These are phyloP conservation scores for Parnassius apollo DNA, from an alignment of 2,888 invertebrate species.

Conservation along the genomic window DNA sequence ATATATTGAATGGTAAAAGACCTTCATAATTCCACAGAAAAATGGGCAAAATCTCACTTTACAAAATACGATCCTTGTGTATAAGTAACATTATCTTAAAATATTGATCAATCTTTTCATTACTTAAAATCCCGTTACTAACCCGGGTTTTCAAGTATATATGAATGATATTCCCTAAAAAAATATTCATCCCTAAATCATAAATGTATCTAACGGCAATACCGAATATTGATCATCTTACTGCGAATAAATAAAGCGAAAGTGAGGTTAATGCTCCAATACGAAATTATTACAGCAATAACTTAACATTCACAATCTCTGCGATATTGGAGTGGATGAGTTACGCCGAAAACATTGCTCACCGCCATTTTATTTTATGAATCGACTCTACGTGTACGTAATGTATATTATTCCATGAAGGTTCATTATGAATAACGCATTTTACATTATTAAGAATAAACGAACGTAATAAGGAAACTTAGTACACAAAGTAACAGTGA, in stretches of 20 bases:
- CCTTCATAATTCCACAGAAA: constrained; percentile 7
- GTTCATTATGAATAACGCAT: too few species aligned
- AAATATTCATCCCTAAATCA: constrained; percentile 29
- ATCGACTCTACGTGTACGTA: constrained; percentile 30
- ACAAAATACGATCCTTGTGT: constrained; percentile 1
- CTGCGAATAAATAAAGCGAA: constrained; percentile 75
- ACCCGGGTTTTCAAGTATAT: constrained; percentile 6
- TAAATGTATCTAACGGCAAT: constrained; percentile 55
- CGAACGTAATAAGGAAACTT: too few species aligned
- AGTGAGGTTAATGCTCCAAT: constrained; percentile 77
- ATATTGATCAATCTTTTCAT: constrained; percentile 1
- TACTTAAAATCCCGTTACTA: constrained; percentile 7
- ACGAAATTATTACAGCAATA: constrained; percentile 76
- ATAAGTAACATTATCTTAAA: not conserved
- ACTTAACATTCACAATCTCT: constrained; percentile 71
- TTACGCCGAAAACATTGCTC: constrained; percentile 63
- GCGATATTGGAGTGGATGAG: constrained; percentile 73
- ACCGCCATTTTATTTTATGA: constrained; percentile 28
- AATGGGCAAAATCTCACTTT: not conserved
- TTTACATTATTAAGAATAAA: too few species aligned
- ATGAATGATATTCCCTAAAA: constrained; percentile 26
- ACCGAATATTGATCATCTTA: constrained; percentile 76
- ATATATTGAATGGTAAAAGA: constrained; percentile 30
- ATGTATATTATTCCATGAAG: constrained; percentile 32
- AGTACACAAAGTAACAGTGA: too few species aligned